phyloP scores from a whole-genome alignment of 1,140 invertebrate genomes.

The Brachionus sp. region DNA sequence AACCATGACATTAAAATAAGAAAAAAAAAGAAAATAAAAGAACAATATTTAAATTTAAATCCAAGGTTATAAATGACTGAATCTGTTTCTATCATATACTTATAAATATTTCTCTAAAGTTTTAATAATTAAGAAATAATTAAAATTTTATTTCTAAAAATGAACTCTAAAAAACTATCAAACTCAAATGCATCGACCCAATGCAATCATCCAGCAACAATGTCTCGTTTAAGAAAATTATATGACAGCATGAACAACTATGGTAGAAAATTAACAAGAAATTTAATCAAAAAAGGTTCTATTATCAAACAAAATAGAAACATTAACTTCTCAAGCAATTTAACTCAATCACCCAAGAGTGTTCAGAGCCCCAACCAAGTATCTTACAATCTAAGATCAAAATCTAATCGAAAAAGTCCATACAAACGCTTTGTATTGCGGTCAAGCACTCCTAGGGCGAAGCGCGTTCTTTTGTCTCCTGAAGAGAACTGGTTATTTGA shows the following conservation, averaged over 20 bases:
- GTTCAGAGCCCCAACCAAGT: background rate
- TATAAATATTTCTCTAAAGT: background rate
- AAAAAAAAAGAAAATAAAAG: too few species aligned
- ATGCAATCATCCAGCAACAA: background rate
- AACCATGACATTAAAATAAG: too few species aligned
- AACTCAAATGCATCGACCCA: background rate
- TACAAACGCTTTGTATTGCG: background rate
- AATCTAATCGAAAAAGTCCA: background rate
- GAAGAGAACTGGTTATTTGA: background rate
- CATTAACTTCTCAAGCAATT: background rate
- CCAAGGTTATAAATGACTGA: too few species aligned
- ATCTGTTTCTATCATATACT: too few species aligned
- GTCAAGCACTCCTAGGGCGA: background rate
- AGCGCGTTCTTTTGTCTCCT: background rate
- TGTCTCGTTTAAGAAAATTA: background rate
- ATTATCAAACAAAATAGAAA: background rate
- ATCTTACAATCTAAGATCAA: background rate
- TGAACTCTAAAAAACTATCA: background rate
- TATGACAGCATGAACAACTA: background rate
- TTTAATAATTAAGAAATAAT: background rate
- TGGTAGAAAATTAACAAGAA: background rate
- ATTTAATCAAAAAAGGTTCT: background rate
- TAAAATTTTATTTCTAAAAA: background rate
- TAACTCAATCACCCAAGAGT: background rate
- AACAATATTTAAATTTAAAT: too few species aligned